phyloP scores from a whole-genome alignment of 2,797 vertebrate genomes.

The Artibeus lituratus region DNA sequence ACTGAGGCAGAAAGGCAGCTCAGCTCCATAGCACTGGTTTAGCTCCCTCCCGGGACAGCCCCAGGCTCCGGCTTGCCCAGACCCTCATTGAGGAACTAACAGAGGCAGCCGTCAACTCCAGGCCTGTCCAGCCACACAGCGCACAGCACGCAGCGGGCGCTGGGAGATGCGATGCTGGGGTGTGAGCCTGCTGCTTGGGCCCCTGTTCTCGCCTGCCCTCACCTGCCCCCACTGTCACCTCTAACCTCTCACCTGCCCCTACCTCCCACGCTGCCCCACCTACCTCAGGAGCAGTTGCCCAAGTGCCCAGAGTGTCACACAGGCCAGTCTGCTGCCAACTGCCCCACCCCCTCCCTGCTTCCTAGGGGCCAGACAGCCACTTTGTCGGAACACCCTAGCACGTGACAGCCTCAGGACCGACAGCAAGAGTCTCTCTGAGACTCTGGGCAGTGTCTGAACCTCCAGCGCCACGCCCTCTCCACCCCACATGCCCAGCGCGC shows the following conservation, averaged over 20 bases:
- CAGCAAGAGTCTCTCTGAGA: too few species aligned
- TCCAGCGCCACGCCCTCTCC: background rate
- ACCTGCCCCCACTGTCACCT: background rate
- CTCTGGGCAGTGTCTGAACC: background rate
- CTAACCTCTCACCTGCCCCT: background rate
- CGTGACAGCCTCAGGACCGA: accelerated
- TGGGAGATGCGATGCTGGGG: too few species aligned
- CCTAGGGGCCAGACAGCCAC: background rate
- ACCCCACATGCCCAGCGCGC: accelerated
- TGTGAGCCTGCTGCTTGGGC: background rate
- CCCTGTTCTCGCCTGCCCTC: too few species aligned
- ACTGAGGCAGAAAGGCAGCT: background rate
- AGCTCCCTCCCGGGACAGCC: background rate
- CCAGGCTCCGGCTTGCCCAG: background rate
- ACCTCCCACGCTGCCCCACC: background rate
- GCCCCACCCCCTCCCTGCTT: background rate
- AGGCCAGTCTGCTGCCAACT: background rate
- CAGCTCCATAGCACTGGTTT: background rate
- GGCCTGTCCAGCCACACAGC: accelerated
- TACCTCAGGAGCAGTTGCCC: background rate
- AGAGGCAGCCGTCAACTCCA: background rate
- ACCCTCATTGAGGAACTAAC: accelerated
- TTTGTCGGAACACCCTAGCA: background rate
- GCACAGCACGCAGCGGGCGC: accelerated
- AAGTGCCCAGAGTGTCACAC: background rate